These are phyloP conservation scores for Sebastiscus tertius DNA, from an alignment of 2,797 vertebrate genomes.

Conservation along the genomic window DNA sequence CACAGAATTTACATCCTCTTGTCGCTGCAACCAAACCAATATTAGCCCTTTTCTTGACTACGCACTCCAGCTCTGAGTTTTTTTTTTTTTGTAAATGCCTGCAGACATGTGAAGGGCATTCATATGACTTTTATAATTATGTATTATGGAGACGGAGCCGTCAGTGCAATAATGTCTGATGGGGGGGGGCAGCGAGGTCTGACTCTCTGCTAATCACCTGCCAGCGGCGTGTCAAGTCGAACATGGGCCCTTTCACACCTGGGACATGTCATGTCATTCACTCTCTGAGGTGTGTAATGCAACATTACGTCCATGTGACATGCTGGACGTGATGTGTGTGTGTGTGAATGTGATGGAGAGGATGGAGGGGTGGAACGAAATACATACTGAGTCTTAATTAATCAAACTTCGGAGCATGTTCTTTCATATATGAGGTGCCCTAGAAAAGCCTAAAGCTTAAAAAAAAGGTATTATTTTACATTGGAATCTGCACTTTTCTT, in stretches of 20 bases:
- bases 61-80: neutral
- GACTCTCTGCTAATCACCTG: slow-evolving; percentile 71
- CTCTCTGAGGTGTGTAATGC: slow-evolving; percentile 53
- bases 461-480: neutral
- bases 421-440: neutral
- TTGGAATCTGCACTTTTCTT: neutral
- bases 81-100: slow-evolving; percentile 23
- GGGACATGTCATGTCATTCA: slow-evolving; percentile 59
- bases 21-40: slow-evolving; percentile 8
- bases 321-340: slow-evolving; percentile 10
- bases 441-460: neutral
- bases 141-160: slow-evolving; percentile 44
- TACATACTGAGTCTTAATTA: slow-evolving; percentile 26
- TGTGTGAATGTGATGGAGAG: neutral
- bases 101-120: slow-evolving; percentile 68
- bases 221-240: slow-evolving; percentile 61
- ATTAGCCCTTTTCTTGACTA: neutral
- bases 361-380: neutral
- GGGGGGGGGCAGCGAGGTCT: slow-evolving; percentile 50
- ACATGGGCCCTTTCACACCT: slow-evolving; percentile 62
- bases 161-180: slow-evolving; percentile 54
- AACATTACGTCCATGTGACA: slow-evolving; percentile 37
- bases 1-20: neutral
- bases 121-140: slow-evolving; percentile 64
- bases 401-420: neutral